Evolutionary conservation across 1,140 invertebrate species (phyloP), one percentile per base, ranked within the genome.

Genomic region (Dolichoris vasculosae): DNA sequence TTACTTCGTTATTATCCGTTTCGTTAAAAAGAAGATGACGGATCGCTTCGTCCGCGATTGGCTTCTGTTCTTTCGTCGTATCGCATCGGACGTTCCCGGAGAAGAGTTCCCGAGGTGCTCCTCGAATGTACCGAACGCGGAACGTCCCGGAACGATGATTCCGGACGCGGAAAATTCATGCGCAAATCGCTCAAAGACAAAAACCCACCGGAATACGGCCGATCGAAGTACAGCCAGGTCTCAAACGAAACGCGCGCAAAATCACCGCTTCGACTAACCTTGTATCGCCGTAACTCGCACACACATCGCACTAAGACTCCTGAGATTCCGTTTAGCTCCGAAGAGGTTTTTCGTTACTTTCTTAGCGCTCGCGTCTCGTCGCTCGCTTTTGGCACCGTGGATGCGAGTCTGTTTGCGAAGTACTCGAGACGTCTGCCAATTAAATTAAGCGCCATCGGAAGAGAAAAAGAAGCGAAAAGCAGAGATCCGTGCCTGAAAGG

Each of bases 371-470:
- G 15, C 51, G 51, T 55, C 2, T 17, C 20, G 9, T 11, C 51
- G 9, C 9, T 55, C 51, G 2, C 20, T 46, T 46, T 46, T 46
- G 11, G 55, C 23, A 23, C 55, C 26, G 17, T 17, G 51, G 51
- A 26, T 26, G 6, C 43, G 83, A 82, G 79, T 84, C 86, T 89
- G 83, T 89, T 90, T 89, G 85, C 87, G 63, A 81, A 88, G 51
- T 86, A 87, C 89, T 91, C 84, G 89, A 90, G 89, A 90, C 89
- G 88, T 88, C 89, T 88, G 87, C 88, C 89, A 91, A 91, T 92
- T 89, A 90, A 89, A 89, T 89, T 90, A 89, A 23, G 48, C 32
- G 26, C 35, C n/a, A 32, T 35, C 3, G 71, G 26, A 43, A n/a
- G 8, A 32, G n/a, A 73, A 40, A 46, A n/a, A 15, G 51, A 20